Evolutionary conservation across 2,113 vertebrate species (phyloP), one percentile per base, ranked within the genome.

Genomic region (Thunnus maccoyii): DNA sequence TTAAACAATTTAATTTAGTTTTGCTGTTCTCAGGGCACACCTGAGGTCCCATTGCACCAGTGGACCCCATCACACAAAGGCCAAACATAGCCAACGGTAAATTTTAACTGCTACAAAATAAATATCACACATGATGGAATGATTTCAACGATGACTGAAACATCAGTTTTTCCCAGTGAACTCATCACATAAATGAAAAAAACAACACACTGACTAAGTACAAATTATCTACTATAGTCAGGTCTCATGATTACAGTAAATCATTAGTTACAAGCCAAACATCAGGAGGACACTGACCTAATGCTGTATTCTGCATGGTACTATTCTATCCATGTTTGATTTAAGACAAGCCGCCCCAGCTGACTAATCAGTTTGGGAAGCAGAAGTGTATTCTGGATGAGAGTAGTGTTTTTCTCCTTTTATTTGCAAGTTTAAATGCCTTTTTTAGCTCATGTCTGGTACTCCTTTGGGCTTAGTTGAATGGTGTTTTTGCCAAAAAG

Each of bases 361-460:
- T 92, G 92, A 91, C 83, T 36, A 20, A 80, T 66, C 80, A 87
- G 83, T 80, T 92, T 82, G 80, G 81, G 83, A 90, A 88, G 79
- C 75, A 69, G 72, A 86, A 88, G 85, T 87, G 86, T 93, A 84
- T 90, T 94, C 88, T 91, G 82, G 87, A 93, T 87, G 78, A 83
- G 70, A 84, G 51, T 56, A 52, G 57, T 66, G 88, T 92, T 93
- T 88, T 77, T 72, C 78, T 85, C 67, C 76, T 86, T 90, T 75
- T 90, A 90, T 91, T 87, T 89, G 86, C 48, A 0, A 61, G 82
- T 62, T 79, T 71, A 78, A 87, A 84, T 80, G 62, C 86, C 85
- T 92, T 86, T 93, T 93, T 93, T 91, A 93, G 85, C 86, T 92
- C 87, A 92, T 82, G 92, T 94, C 94, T 95, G 90, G 78, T 87